Base-by-base conservation (phyloP, 1,140 invertebrate genomes). In the Fopius arisanus region DNA sequence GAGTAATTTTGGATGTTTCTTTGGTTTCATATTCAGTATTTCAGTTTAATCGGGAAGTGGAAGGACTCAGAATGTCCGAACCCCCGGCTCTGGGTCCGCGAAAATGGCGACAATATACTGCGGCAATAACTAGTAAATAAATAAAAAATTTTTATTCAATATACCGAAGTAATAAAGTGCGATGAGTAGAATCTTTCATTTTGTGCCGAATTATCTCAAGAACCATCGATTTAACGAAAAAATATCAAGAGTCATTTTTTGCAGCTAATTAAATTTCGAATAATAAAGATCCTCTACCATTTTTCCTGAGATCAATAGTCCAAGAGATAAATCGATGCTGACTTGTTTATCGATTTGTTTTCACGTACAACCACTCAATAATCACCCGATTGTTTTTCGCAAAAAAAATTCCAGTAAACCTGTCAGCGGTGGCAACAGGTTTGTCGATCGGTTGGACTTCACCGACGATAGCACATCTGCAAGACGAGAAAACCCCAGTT, bases 371-470 rank as follows among this genome's bases (percentile, higher is more conserved):
- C 16, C 16, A 7, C 16, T n/a, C 43, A 19, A 4, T 48, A 19
- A 48, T 19, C 1, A 48, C 16, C 16, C 16, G 43, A 59, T 59
- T 26, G 23, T 26, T 59, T 68, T 37, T 74, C 41, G 9, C 12
- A 12, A 10, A 37, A 6, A 48, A 12, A 59, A n/a, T 73, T 80
- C 7, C 82, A 92, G 91, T 85, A 19, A 91, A 91, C 73, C 66
- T 90, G 0, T 83, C 88, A 5, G 67, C 85, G 0, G 72, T 91
- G 19, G 80, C 83, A 0, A 89, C 90, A 66, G 91, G 90, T 0
- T 78, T 85, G 16, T 84, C 88, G 37, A 67, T 87, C 0, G 89
- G 90, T 6, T 91, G 90, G 90, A 77, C 87, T 9, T 90, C 90
- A 0, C 89, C 90, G 0, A 84, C 88, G 71, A 82, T 86, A 7